Base-by-base conservation (phyloP, 2,888 invertebrate genomes). In the Pseudococcus jackbeardsleyi region DNA sequence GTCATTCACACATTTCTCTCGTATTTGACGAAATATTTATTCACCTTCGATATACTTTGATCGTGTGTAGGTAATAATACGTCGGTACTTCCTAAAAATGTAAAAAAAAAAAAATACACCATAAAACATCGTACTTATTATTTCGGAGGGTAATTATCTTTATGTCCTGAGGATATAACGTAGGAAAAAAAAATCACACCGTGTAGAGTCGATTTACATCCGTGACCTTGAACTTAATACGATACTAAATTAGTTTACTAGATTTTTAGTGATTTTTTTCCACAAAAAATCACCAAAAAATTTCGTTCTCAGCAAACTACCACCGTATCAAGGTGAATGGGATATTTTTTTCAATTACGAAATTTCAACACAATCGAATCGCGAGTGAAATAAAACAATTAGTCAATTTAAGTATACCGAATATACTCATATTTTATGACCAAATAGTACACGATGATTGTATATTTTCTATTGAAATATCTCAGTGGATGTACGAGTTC, bases 1-100 rank as follows among this genome's bases (percentile, higher is more conserved):
- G 79, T 79, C 79, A 79, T 79, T 79, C 42, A 79, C 79, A 79
- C 59, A 59, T 59, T 59, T 79, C 33, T 79, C 9, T 39, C 17
- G n/a, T 79, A 42, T 42, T 72, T 79, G 79, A 42, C 17, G 42
- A 79, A 79, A 79, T 79, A n/a, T 59, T 59, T 19, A 54, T 12
- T 19, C 9, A 19, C 59, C 59, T 59, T 59, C 59, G 59, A 50
- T 15, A 33, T 33, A 33, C 26, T 33, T 33, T 33, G 26, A 33
- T 33, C 64, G 22, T 68, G 12, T 33, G 33, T 68, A 68, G 22
- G 17, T 72, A 33, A 17, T 33, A n/a, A 39, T 72, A 26, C 33
- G 59, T 59, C n/a, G 4, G 19, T 8, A 59, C 59, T 59, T 59
- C 59, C 59, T 59, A 72, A 72, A 72, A 72, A 72, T 33, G 26